A percentile compares a stretch with the other conserved stretches of the same genome.
Evolutionary conservation across 2,113 vertebrate species (phyloP).

Genomic region (Pachypanchax playfairii): DNA sequence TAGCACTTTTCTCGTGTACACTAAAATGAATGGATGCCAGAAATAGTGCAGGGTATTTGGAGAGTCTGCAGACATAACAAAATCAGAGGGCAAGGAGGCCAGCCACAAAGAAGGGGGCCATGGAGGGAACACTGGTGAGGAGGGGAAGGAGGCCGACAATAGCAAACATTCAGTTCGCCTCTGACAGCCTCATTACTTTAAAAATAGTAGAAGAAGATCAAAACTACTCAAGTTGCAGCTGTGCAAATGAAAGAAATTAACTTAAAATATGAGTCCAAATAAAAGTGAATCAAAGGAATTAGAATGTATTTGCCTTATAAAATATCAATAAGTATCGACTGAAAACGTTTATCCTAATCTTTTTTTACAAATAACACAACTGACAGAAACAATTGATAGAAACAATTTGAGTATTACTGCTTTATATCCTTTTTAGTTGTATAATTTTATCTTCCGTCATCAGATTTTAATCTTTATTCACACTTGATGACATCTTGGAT

Average conservation of each 20-base stretch:
- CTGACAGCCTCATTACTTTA: slow-evolving; percentile 44
- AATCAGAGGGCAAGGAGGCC: slow-evolving; percentile 51
- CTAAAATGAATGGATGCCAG: slow-evolving; percentile 55
- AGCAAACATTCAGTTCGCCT: slow-evolving; percentile 54
- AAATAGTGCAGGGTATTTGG: slow-evolving; percentile 62
- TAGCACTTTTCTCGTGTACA: slow-evolving; percentile 35
- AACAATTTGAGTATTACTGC: too few relatives aligned
- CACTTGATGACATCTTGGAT: slow-evolving; percentile 38
- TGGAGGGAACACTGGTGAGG: slow-evolving; percentile 32
- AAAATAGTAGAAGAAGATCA: slow-evolving; percentile 16
- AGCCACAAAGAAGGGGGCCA: slow-evolving; percentile 46
- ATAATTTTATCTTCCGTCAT: slow-evolving; percentile 34
- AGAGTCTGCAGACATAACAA: slow-evolving; percentile 70
- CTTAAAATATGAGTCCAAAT: too few relatives aligned
- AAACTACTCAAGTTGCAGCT: slow-evolving; percentile 1
- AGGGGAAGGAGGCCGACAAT: slow-evolving; percentile 47
- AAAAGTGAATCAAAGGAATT: too few relatives aligned
- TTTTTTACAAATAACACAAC: too few relatives aligned
- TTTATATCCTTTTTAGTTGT: background rate
- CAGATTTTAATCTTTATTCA: slow-evolving; percentile 40
- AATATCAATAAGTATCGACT: too few relatives aligned
- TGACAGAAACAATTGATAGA: too few relatives aligned
- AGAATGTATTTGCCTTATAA: too few relatives aligned
- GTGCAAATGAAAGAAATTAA: background rate
- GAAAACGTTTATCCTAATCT: too few relatives aligned